Percentiles rank a stretch among this genome's conserved stretches.
These are phyloP conservation scores for Carassius gibelio DNA, from an alignment of 2,113 vertebrate species.

Conservation along the genomic window DNA sequence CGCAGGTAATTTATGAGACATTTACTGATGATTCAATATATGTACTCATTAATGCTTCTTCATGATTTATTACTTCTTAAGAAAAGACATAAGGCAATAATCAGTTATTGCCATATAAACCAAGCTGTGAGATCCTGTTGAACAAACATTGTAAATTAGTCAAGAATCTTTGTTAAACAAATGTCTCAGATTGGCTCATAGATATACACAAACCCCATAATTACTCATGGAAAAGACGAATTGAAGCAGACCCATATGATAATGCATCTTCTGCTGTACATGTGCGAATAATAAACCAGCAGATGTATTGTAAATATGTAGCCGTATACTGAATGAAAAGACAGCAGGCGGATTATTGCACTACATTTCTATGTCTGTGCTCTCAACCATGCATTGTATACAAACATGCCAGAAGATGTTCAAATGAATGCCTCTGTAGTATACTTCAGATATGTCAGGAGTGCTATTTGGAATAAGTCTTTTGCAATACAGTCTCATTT, in stretches of 20 bases:
- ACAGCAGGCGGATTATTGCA: conserved; percentile 52
- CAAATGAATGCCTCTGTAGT: conserved; percentile 29
- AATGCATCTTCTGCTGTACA: conserved; percentile 47
- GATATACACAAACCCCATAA: conserved; percentile 51
- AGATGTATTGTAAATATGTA: conserved; percentile 53
- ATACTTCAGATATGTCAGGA: conserved; percentile 23
- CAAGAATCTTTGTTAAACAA: conserved; percentile 49
- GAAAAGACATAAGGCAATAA: conserved; percentile 1
- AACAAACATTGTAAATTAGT: conserved; percentile 32
- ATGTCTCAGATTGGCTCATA: conserved; percentile 47
- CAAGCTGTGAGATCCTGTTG: conserved; percentile 28
- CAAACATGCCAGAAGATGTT: conserved; percentile 22
- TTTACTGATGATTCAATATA: conserved; percentile 32
- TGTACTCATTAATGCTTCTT: conserved; percentile 9
- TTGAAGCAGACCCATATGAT: conserved; percentile 18
- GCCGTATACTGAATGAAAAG: conserved; percentile 46
- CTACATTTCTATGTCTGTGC: conserved; percentile 16
- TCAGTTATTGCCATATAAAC: neutral
- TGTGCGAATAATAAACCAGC: conserved; percentile 52
- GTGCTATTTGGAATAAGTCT: conserved; percentile 5
- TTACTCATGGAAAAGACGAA: conserved; percentile 51
- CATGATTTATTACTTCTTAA: neutral
- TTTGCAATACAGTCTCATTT: neutral
- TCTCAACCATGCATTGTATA: conserved; percentile 36
- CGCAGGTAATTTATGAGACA: neutral